Base-by-base conservation (phyloP, 2,113 vertebrate species). In the Tamias sibiricus region DNA sequence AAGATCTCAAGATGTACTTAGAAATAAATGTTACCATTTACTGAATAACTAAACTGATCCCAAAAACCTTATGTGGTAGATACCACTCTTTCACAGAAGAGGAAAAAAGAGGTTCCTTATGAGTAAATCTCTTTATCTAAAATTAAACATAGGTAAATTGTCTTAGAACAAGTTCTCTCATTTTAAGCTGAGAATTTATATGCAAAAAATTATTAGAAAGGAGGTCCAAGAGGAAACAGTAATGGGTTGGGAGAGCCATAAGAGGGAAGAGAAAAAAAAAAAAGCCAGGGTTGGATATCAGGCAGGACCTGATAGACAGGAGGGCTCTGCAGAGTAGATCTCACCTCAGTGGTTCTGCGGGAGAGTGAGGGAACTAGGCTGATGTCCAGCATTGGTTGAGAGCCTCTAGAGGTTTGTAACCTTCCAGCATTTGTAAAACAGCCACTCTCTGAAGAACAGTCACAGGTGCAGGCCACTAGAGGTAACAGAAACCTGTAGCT, bases 21-120 rank as follows among this genome's bases (percentile, higher is more conserved):
- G 40, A 89, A 69, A 68, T 74, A 72, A 47, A 7, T 66, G 2
- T 37, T 72, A 28, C 12, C 20, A 47, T 69, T 81, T 90, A 52
- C 1, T 52, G 20, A 54, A 49, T 62, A 88, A 74, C 22, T 90
- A 28, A 57, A 88, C n/a, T 47, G 26, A 68, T 35, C 47, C 37
- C 22, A 75, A 54, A 68, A 91, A 52, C 13, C 6, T 75, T 20
- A n/a, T 44, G 37, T 68, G 54, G n/a, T 64, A 86, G 59, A 49
- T 87, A 59, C n/a, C 81, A 74, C 32, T 14, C 44, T 86, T 96
- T 79, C 44, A 40, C 64, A 79, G 9, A 74, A 52, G 47, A 96
- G 59, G 28, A 71, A 92, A 92, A 88, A 74, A 83, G 16, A 74
- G 16, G 6, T 79, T 69, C 24, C 19, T 92, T 71, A n/a, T 76